A percentile compares a stretch with the other conserved stretches of the same genome.
Evolutionary conservation across 2,797 vertebrate species (phyloP).

Genomic region (Catamblyrhynchus diadema): DNA sequence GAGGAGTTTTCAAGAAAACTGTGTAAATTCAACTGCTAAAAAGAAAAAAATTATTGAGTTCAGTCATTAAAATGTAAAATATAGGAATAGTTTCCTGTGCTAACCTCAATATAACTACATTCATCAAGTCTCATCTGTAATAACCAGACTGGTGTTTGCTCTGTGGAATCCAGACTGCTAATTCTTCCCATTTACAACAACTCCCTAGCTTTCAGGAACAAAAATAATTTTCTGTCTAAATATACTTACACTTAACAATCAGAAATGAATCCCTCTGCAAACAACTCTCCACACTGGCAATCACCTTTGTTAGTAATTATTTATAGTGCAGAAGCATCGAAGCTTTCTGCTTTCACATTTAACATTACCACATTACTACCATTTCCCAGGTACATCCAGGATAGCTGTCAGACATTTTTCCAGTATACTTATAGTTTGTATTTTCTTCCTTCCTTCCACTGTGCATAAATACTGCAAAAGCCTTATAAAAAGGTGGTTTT

Average conservation of each 20-base stretch:
- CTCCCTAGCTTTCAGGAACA: conserved; percentile 21
- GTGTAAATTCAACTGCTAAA: neutral
- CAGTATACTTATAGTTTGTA: fast-evolving
- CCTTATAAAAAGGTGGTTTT: neutral
- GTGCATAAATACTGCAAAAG: neutral
- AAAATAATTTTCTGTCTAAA: conserved; percentile 54
- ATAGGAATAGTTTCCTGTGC: neutral
- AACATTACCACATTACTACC: neutral
- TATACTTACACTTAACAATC: conserved; percentile 53
- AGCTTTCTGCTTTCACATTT: neutral
- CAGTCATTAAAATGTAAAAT: neutral
- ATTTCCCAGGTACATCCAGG: neutral
- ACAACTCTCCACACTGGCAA: neutral
- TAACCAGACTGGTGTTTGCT: conserved; percentile 22
- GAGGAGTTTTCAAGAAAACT: neutral
- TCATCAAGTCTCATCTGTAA: neutral
- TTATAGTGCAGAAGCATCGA: neutral
- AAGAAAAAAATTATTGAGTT: neutral
- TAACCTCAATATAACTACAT: neutral
- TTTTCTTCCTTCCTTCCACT: neutral
- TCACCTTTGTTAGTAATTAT: conserved; percentile 37
- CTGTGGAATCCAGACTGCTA: neutral
- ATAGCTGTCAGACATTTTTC: neutral
- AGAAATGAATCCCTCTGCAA: conserved; percentile 46
- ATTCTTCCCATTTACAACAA: conserved; percentile 41